Conservation (phyloP, 2,888 invertebrate species). For the Pammene fasciana region DNA sequence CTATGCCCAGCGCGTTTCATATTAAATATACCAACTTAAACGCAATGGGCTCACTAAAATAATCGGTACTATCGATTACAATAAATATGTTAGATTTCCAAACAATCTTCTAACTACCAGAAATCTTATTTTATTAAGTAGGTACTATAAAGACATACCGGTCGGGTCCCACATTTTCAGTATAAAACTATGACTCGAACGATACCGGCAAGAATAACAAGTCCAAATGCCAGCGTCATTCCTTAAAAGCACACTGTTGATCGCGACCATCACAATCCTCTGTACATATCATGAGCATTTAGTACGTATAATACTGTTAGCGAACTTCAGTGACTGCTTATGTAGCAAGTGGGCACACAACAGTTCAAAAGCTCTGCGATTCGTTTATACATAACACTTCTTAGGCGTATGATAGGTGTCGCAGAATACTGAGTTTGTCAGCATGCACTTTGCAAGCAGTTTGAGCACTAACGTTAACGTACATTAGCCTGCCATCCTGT, state of each 20-base stretch:
- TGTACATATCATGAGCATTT: not conserved
- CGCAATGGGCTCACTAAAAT: constrained; percentile 28
- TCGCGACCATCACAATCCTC: not conserved
- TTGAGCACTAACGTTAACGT: too few species aligned
- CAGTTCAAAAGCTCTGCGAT: not conserved
- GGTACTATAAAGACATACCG: constrained; percentile 59
- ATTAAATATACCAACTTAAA: constrained; percentile 16
- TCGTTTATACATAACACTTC: not conserved
- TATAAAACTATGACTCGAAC: constrained; percentile 54
- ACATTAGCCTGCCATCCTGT: too few species aligned
- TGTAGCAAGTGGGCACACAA: not conserved
- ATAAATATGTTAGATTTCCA: constrained; percentile 42
- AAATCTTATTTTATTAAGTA: constrained; percentile 47
- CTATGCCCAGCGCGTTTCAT: constrained; percentile 18
- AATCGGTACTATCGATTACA: constrained; percentile 37
- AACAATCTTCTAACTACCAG: constrained; percentile 40
- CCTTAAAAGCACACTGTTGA: constrained; percentile 1
- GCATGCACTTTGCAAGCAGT: too few species aligned
- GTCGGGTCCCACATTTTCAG: constrained; percentile 70
- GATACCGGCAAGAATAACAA: constrained; percentile 64
- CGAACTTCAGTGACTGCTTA: not conserved
- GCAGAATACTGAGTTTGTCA: too few species aligned
- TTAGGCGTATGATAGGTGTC: too few species aligned
- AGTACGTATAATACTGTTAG: constrained; percentile 1
- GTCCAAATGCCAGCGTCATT: constrained; percentile 42